Base-by-base conservation (phyloP, 1,140 invertebrate genomes). In the Diorhabda sublineata region DNA sequence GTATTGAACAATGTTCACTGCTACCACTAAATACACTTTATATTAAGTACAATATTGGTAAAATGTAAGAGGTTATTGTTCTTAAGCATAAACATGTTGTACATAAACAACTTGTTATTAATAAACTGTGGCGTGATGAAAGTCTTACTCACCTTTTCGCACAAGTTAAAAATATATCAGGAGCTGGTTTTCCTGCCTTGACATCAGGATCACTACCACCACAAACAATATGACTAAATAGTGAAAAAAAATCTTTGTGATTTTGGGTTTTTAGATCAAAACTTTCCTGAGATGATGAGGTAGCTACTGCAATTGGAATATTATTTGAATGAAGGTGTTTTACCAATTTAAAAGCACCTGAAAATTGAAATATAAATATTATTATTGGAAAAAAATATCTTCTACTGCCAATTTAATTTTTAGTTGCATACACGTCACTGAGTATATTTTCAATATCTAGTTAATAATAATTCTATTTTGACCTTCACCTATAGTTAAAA, bases 151-250 rank as follows among this genome's bases (percentile, higher is more conserved):
- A 98, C 72, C 95, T 84, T 3, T 85, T 82, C 3, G 95, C 93
- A 69, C 92, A 92, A 2, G 96, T 87, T 6, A 96, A 79, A 79
- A 97, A 99, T 77, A 96, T 94, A 81, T 98, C 96, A 0, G 97
- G 97, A 70, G 88, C 87, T 6, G 97, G 97, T 85, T 99, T 98
- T 41, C 96, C 95, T 70, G 87, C 84, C 75, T 90, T 91, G 0
- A 98, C 93, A 71, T 97, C 95, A 5, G 89, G 87, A 83, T 98
- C 96, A n/a, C 90, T 89, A 61, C 92, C 91, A 1, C 92, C 94
- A 72, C 91, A 87, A 0, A 98, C 94, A 75, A 89, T 87, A 78
- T 96, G 96, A 74, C 90, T 82, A 78, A 97, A 97, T n/a, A 91
- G 76, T 26, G 81, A 77, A 75, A 96, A 91, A 2, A 96, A 77